These are phyloP conservation scores for Addax nasomaculatus DNA, from an alignment of 2,113 vertebrate genomes.

Conservation along the genomic window DNA sequence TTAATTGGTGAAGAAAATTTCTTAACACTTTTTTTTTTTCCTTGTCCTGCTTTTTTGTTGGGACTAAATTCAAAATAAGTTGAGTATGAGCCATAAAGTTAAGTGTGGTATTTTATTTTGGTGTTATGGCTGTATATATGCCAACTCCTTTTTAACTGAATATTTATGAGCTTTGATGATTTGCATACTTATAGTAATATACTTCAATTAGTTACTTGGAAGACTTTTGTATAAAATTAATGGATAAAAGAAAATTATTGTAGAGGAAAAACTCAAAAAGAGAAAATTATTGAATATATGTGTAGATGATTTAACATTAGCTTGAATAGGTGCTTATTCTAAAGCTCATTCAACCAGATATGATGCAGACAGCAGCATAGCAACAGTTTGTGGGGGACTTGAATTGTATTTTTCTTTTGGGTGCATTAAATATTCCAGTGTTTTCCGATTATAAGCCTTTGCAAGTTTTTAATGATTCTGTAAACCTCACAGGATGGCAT, in stretches of 20 bases:
- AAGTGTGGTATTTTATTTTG: slow-evolving; percentile 60
- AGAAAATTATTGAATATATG: slow-evolving; percentile 26
- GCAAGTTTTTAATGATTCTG: slow-evolving; percentile 49
- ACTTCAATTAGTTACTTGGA: slow-evolving; percentile 70
- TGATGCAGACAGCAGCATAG: background rate
- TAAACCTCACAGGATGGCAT: background rate
- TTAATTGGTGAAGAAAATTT: slow-evolving; percentile 70
- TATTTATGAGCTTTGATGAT: slow-evolving; percentile 68
- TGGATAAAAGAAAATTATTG: slow-evolving; percentile 39
- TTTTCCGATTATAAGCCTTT: background rate
- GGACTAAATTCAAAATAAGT: slow-evolving; percentile 71
- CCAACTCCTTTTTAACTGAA: slow-evolving; percentile 62
- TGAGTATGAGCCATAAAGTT: slow-evolving; percentile 62
- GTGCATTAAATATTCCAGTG: background rate
- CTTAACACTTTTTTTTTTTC: slow-evolving; percentile 69
- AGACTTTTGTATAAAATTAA: slow-evolving; percentile 56
- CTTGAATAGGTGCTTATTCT: slow-evolving; percentile 23
- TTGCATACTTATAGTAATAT: slow-evolving; percentile 73
- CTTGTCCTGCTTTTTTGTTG: slow-evolving; percentile 76
- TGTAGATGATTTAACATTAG: background rate
- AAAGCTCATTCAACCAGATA: slow-evolving; percentile 14
- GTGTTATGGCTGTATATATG: slow-evolving; percentile 62
- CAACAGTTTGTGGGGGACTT: slow-evolving; percentile 1
- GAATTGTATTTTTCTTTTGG: slow-evolving; percentile 32
- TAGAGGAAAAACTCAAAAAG: background rate